A percentile compares a stretch with the other conserved stretches of the same genome.
Conservation (phyloP, 2,113 vertebrate species). For the Dasyornis broadbenti region DNA sequence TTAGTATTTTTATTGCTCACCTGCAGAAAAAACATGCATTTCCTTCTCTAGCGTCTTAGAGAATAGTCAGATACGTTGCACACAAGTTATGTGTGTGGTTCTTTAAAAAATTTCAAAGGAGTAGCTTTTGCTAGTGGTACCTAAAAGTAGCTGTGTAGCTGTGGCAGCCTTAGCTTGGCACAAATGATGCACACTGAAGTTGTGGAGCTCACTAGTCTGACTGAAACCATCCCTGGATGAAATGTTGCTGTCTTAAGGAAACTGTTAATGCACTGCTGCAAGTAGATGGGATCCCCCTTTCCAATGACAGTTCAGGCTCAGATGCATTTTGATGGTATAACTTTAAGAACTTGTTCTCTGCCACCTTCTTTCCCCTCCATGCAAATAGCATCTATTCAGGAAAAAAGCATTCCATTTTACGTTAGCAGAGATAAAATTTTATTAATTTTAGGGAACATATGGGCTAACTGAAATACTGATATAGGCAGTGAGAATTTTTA, state of each 20-base stretch:
- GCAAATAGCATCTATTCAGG: neutral
- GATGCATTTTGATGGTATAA: neutral
- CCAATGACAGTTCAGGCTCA: neutral
- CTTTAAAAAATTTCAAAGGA: neutral
- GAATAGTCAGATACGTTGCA: neutral
- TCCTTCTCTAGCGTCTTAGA: neutral
- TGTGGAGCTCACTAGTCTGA: neutral
- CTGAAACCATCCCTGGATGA: neutral
- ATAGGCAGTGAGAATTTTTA: neutral
- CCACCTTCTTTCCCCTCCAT: neutral
- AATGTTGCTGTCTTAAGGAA: neutral
- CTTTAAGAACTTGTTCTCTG: neutral
- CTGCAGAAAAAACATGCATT: neutral
- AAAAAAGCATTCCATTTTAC: neutral
- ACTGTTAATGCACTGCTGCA: neutral
- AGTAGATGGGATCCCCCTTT: neutral
- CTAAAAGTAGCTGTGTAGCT: neutral
- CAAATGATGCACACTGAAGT: neutral
- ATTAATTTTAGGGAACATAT: neutral
- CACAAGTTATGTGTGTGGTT: neutral
- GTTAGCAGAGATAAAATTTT: neutral
- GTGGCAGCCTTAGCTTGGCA: neutral
- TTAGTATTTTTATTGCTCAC: neutral
- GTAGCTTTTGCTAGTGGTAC: neutral
- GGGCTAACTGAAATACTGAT: neutral